These are phyloP conservation scores for Tipula helvola DNA, from an alignment of 2,888 invertebrate genomes.

Conservation along the genomic window DNA sequence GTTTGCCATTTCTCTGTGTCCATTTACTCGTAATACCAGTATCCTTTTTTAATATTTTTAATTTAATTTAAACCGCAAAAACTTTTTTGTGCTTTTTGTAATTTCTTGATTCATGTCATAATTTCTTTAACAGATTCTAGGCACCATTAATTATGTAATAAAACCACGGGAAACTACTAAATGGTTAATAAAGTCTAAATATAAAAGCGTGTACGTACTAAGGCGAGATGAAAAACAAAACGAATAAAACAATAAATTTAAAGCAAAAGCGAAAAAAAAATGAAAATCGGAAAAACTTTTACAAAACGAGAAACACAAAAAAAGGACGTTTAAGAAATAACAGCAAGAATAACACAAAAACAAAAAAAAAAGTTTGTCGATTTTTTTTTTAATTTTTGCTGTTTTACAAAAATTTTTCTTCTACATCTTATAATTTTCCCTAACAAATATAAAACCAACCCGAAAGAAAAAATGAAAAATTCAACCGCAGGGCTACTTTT, in stretches of 20 bases:
- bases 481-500: neutral
- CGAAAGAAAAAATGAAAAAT: neutral
- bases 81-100: neutral
- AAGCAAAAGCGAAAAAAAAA: neutral
- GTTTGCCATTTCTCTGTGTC: neutral
- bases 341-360: neutral
- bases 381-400: neutral
- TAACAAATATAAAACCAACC: neutral
- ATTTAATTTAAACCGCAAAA: neutral
- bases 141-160: neutral
- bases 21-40: neutral
- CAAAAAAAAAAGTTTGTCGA: neutral
- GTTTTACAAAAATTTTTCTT: neutral
- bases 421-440: neutral
- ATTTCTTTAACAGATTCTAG: slow-evolving; percentile 4
- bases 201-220: neutral
- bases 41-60: neutral
- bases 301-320: neutral
- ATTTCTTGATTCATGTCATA: neutral
- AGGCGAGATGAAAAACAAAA: neutral
- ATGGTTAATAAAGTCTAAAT: neutral
- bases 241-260: neutral
- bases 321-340: neutral
- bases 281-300: neutral
- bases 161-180: slow-evolving; percentile 4